Conservation (phyloP, 2,797 vertebrate species). For the Siniperca scherzeri region DNA sequence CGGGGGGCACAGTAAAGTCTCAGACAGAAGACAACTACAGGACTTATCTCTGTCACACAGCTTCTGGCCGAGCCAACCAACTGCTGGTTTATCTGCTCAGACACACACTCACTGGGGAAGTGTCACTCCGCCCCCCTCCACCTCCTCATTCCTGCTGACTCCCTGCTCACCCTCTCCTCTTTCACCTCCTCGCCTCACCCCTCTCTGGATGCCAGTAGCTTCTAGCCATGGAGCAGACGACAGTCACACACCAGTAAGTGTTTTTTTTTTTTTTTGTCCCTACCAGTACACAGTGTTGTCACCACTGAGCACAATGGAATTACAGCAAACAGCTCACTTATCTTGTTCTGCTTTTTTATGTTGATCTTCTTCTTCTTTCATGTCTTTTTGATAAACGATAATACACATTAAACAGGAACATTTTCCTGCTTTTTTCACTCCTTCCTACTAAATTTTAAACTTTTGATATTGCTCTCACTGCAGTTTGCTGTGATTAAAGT, state of each 20-base stretch:
- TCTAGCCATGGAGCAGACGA: slow-evolving; percentile 72
- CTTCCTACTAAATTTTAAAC: neutral
- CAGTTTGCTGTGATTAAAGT: slow-evolving; percentile 9
- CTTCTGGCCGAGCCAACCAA: slow-evolving; percentile 66
- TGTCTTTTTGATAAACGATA: slow-evolving; percentile 22
- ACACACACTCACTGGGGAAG: slow-evolving; percentile 76
- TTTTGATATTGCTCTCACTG: slow-evolving; percentile 1
- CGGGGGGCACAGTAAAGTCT: slow-evolving; percentile 38
- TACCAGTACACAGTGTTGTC: slow-evolving; percentile 41
- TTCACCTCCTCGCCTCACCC: slow-evolving; percentile 49
- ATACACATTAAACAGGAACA: slow-evolving; percentile 25
- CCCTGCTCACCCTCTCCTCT: slow-evolving; percentile 53
- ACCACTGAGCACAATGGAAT: slow-evolving; percentile 43
- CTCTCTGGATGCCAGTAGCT: slow-evolving; percentile 63
- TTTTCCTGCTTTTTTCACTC: neutral
- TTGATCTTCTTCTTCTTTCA: slow-evolving; percentile 6
- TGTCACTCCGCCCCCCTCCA: slow-evolving; percentile 62
- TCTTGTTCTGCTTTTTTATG: slow-evolving; percentile 17
- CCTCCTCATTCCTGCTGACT: slow-evolving; percentile 74
- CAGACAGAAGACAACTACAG: slow-evolving; percentile 58
- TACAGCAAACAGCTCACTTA: slow-evolving; percentile 60
- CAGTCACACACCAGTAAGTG: slow-evolving; percentile 81
- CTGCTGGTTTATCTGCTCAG: slow-evolving; percentile 77
- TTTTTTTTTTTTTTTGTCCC: slow-evolving; percentile 44
- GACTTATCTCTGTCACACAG: slow-evolving; percentile 81